Conservation (phyloP, 2,888 invertebrate species). For the Leptinotarsa juncta region DNA sequence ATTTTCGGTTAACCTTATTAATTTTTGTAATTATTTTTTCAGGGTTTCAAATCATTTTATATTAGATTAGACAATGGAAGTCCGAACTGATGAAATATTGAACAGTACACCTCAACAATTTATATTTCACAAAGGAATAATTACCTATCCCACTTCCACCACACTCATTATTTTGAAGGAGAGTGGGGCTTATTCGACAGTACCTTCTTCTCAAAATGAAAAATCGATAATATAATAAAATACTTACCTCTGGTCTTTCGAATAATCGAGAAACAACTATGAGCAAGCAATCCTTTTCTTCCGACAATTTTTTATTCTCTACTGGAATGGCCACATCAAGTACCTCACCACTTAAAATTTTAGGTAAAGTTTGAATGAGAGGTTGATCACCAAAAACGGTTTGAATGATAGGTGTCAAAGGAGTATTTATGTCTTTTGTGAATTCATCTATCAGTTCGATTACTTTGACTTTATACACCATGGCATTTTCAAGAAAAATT, state of each 20-base stretch:
- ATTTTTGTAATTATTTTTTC: too few species aligned
- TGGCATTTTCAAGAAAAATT: constrained; percentile 76
- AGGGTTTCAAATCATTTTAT: too few species aligned
- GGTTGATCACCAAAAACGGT: constrained; percentile 77
- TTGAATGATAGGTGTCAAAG: constrained; percentile 70
- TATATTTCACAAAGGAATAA: too few species aligned
- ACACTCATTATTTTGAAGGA: background rate
- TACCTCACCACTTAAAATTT: constrained; percentile 63
- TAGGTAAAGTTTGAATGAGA: constrained; percentile 75
- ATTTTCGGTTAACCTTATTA: too few species aligned
- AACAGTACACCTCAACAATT: too few species aligned
- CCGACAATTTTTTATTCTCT: constrained; percentile 71
- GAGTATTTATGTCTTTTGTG: constrained; percentile 60
- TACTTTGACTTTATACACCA: constrained; percentile 67
- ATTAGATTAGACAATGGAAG: too few species aligned
- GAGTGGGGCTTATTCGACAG: background rate
- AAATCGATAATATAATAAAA: background rate
- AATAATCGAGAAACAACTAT: constrained; percentile 64
- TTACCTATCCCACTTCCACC: too few species aligned
- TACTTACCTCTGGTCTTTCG: constrained; percentile 65
- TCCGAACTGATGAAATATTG: too few species aligned
- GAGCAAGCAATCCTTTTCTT: constrained; percentile 53
- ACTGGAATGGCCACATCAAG: constrained; percentile 68
- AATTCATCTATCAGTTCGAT: constrained; percentile 53
- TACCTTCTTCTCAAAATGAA: background rate